Percentiles rank a stretch among this genome's conserved stretches.
These are phyloP conservation scores for Rhadina sibilatrix DNA, from an alignment of 2,113 vertebrate genomes.

Conservation along the genomic window DNA sequence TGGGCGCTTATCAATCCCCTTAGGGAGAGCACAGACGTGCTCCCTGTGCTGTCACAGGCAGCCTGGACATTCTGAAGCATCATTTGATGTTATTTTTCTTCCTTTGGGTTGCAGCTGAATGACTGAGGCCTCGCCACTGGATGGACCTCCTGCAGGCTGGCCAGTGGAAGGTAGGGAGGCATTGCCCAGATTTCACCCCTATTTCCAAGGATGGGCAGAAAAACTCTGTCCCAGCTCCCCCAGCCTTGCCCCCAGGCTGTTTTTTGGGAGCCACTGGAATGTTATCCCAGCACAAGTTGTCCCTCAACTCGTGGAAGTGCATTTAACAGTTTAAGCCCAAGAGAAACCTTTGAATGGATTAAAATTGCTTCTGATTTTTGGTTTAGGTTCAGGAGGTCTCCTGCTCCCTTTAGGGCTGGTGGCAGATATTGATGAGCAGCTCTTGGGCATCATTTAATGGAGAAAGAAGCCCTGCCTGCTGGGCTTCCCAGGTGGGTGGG, in stretches of 20 bases:
- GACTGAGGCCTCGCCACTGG: fast-evolving
- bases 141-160: not conserved
- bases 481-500: not conserved
- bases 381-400: not conserved
- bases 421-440: not conserved
- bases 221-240: not conserved
- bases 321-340: not conserved
- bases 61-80: not conserved
- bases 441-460: not conserved
- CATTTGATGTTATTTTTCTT: not conserved
- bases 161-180: not conserved
- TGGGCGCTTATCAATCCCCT: not conserved
- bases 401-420: not conserved
- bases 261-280: not conserved
- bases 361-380: not conserved
- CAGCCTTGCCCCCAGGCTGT: not conserved
- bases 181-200: not conserved
- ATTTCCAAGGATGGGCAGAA: not conserved
- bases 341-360: not conserved
- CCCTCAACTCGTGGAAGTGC: not conserved
- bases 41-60: not conserved
- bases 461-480: not conserved
- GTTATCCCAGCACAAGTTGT: fast-evolving
- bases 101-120: not conserved
- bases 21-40: not conserved